Evolutionary conservation across 2,113 vertebrate genomes (phyloP).

Genomic region (Mobula hypostoma): DNA sequence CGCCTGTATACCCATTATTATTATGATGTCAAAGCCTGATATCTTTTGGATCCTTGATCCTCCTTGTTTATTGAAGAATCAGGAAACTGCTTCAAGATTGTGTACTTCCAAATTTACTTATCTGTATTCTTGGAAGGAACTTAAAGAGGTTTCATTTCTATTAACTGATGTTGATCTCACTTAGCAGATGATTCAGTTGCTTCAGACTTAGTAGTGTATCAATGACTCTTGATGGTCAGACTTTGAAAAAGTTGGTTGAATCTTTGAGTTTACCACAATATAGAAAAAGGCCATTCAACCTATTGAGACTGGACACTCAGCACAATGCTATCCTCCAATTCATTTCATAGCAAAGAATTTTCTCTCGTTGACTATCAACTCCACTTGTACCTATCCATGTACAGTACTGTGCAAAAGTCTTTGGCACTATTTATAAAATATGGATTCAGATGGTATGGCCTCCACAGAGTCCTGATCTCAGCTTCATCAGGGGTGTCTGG

Average conservation of each 20-base stretch:
- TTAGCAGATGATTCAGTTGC: neutral
- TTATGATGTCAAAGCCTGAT: neutral
- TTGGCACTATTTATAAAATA: too few relatives aligned
- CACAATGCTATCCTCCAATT: too few relatives aligned
- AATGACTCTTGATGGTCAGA: neutral
- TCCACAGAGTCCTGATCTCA: too few relatives aligned
- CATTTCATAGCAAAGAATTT: too few relatives aligned
- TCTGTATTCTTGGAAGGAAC: neutral
- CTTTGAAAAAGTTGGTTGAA: neutral
- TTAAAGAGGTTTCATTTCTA: neutral
- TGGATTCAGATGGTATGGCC: too few relatives aligned
- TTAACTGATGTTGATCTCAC: neutral
- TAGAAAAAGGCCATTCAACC: too few relatives aligned
- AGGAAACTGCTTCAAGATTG: neutral
- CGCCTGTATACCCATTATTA: neutral
- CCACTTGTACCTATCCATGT: neutral
- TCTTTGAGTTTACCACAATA: neutral
- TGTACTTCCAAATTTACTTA: neutral
- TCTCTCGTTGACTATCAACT: neutral
- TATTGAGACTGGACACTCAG: too few relatives aligned
- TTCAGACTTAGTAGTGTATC: neutral
- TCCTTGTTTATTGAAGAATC: neutral
- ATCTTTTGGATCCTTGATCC: neutral
- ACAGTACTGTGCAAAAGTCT: neutral
- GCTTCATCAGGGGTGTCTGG: too few relatives aligned